These are phyloP conservation scores for Dermolepida albohirtum DNA, from an alignment of 2,888 invertebrate species.

Conservation along the genomic window DNA sequence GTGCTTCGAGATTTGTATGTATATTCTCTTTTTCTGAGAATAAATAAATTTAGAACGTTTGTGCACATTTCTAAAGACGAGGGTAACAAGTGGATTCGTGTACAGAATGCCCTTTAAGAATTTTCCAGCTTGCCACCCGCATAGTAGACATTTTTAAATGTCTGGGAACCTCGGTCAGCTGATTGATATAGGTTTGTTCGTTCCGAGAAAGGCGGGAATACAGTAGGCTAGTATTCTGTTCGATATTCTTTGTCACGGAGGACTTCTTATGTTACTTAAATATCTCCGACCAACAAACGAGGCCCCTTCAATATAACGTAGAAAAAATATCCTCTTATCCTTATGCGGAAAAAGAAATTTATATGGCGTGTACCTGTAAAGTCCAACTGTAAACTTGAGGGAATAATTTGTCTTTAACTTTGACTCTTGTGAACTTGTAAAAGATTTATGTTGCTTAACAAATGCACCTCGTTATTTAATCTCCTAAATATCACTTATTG, in stretches of 20 bases:
- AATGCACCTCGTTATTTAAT: not conserved
- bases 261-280: conserved; percentile 37
- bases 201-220: conserved; percentile 43
- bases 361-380: conserved; percentile 11
- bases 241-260: conserved; percentile 28
- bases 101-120: conserved; percentile 6
- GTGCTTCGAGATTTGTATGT: too few relatives aligned
- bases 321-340: conserved; percentile 30
- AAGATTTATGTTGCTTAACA: not conserved
- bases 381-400: not conserved
- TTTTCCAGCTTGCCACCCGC: conserved; percentile 49
- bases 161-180: conserved; percentile 52
- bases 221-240: conserved; percentile 31
- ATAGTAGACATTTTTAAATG: conserved; percentile 53
- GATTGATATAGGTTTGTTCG: conserved; percentile 46
- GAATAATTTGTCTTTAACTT: conserved; percentile 3
- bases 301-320: conserved; percentile 15
- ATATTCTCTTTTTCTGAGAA: too few relatives aligned
- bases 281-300: not conserved
- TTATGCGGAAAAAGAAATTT: conserved; percentile 8
- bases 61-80: conserved; percentile 9
- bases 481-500: not conserved
- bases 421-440: not conserved
- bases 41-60: not conserved
- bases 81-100: conserved; percentile 20